Percentiles rank a stretch among this genome's conserved stretches.
Conservation (phyloP, 2,113 vertebrate genomes). For the Sander vitreus region DNA sequence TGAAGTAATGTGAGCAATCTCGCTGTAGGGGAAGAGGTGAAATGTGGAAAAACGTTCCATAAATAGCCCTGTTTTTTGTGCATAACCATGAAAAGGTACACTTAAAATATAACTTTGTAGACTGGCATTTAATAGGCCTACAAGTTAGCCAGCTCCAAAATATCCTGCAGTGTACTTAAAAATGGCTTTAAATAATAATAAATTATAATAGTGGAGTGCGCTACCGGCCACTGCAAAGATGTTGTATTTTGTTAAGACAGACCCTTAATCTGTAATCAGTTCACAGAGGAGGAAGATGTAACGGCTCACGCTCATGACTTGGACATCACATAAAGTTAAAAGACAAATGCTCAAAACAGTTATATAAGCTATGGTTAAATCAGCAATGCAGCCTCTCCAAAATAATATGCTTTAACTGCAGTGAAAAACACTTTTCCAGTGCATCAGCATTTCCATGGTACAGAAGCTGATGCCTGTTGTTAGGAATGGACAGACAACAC, state of each 20-base stretch:
- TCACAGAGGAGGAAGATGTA: background rate
- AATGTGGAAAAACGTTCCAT: conserved; percentile 85
- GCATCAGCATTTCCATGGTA: conserved; percentile 73
- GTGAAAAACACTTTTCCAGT: conserved; percentile 66
- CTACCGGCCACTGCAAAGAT: background rate
- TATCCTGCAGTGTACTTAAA: conserved; percentile 34
- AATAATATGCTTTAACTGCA: conserved; percentile 55
- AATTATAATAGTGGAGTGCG: background rate
- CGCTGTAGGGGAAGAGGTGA: conserved; percentile 74
- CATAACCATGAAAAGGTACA: conserved; percentile 74
- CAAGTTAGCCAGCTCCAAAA: conserved; percentile 17
- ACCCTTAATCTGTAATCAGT: no score
- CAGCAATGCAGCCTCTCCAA: conserved; percentile 47
- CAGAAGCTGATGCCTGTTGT: conserved; percentile 54
- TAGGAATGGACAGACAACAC: conserved; percentile 64
- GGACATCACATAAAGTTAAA: conserved; percentile 12
- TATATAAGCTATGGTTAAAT: conserved; percentile 47
- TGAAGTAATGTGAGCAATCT: conserved; percentile 78
- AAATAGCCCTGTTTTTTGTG: conserved; percentile 80
- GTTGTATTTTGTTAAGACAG: background rate
- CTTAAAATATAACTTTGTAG: conserved; percentile 62
- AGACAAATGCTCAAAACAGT: conserved; percentile 37
- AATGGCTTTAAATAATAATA: conserved; percentile 16
- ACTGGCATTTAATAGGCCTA: conserved; percentile 23
- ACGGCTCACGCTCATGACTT: conserved; percentile 23